Conservation (phyloP, 1,140 invertebrate species). For the Drosophila fuyamai region DNA sequence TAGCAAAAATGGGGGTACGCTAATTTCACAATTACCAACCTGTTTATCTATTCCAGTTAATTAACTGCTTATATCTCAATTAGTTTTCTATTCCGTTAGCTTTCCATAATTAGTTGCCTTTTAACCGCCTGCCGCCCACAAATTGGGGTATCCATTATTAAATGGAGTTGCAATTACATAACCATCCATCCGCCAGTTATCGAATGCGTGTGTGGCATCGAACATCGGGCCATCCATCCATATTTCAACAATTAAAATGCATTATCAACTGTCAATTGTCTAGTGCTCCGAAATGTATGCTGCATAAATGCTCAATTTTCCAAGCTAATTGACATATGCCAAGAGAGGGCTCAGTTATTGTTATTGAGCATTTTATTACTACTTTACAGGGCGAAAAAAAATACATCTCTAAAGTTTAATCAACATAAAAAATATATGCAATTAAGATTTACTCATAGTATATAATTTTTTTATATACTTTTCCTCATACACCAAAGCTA, state of each 20-base stretch:
- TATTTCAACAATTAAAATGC: slow-evolving; percentile 46
- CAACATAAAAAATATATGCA: too few relatives aligned
- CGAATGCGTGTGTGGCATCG: too few relatives aligned
- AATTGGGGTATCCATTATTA: slow-evolving; percentile 9
- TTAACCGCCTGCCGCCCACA: not conserved
- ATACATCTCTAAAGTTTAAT: too few relatives aligned
- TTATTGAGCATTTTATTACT: slow-evolving; percentile 13
- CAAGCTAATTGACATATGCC: slow-evolving; percentile 45
- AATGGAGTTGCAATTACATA: slow-evolving; percentile 25
- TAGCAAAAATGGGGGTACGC: not conserved
- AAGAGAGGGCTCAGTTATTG: slow-evolving; percentile 31
- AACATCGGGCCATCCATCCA: slow-evolving; percentile 22
- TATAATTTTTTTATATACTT: too few relatives aligned
- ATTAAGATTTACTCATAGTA: too few relatives aligned
- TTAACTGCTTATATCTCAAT: slow-evolving; percentile 23
- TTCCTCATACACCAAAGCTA: too few relatives aligned
- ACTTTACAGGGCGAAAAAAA: not conserved
- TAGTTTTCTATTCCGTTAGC: slow-evolving; percentile 22
- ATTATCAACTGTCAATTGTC: slow-evolving; percentile 43
- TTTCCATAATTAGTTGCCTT: slow-evolving; percentile 14
- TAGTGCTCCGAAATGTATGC: slow-evolving; percentile 24
- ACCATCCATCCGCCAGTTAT: slow-evolving; percentile 1
- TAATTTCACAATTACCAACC: not conserved
- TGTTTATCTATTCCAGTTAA: not conserved
- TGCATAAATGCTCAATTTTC: slow-evolving; percentile 41